Percentiles rank a stretch among this genome's conserved stretches.
These are phyloP conservation scores for Muscicapa striata DNA, from an alignment of 2,797 vertebrate species.

Conservation along the genomic window DNA sequence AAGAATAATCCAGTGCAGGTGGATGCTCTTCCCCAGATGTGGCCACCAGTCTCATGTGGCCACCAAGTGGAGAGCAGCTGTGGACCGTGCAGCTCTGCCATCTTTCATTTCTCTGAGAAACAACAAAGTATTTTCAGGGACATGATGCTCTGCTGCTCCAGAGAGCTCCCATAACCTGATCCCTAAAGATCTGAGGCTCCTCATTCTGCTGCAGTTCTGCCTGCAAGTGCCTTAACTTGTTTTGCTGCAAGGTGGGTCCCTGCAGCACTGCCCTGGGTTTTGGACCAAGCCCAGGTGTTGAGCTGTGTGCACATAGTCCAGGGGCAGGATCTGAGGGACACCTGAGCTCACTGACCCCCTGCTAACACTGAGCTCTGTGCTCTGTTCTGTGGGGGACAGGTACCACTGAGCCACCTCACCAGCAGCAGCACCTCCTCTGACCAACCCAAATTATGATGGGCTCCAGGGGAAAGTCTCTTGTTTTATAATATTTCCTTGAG, in stretches of 20 bases:
- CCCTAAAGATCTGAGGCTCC: not conserved
- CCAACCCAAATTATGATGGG: not conserved
- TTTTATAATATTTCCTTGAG: not conserved
- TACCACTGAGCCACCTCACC: not conserved
- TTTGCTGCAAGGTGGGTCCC: not conserved
- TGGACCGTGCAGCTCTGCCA: accelerated
- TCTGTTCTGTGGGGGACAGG: accelerated
- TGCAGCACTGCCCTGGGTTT: not conserved
- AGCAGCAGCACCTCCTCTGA: not conserved
- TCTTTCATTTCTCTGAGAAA: not conserved
- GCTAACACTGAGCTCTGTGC: not conserved
- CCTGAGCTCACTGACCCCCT: not conserved
- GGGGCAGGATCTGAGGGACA: not conserved
- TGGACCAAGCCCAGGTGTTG: not conserved
- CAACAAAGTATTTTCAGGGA: not conserved
- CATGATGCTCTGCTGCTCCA: not conserved
- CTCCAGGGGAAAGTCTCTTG: not conserved
- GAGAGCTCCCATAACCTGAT: accelerated
- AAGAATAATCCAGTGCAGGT: constrained; percentile 38
- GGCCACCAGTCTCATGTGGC: not conserved
- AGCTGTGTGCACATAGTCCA: accelerated
- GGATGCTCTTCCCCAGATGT: constrained; percentile 4
- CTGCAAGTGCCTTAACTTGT: not conserved
- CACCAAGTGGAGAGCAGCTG: not conserved
- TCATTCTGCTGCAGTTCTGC: not conserved